These are phyloP conservation scores for Liasis olivaceus DNA, from an alignment of 2,797 vertebrate genomes.

Conservation along the genomic window DNA sequence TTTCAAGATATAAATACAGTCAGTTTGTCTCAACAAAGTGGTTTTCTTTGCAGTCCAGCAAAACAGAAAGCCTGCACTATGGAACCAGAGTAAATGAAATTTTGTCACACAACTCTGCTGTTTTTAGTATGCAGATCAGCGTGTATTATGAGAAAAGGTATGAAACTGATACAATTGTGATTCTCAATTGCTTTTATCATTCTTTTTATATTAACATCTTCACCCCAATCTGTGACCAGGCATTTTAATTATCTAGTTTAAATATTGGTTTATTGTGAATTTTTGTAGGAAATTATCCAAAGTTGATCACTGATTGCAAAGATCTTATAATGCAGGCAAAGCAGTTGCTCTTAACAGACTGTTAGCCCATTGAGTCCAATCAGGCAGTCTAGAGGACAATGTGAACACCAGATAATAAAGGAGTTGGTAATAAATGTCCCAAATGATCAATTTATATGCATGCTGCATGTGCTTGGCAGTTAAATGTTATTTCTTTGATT, in stretches of 20 bases:
- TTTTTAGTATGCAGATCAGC: background rate
- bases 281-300: background rate
- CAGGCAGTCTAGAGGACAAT: background rate
- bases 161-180: background rate
- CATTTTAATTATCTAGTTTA: background rate
- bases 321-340: constrained; percentile 10
- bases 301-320: constrained; percentile 8
- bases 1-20: constrained; percentile 49
- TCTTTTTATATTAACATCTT: background rate
- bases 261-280: background rate
- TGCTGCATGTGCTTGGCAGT: background rate
- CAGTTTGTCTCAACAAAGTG: constrained; percentile 14
- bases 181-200: background rate
- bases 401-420: constrained; percentile 6
- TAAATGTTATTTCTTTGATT: background rate
- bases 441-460: background rate
- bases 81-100: background rate
- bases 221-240: background rate
- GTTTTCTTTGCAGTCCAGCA: constrained; percentile 4
- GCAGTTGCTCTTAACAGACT: constrained; percentile 6
- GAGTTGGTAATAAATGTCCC: background rate
- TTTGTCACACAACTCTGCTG: background rate
- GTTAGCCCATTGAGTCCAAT: constrained; percentile 6
- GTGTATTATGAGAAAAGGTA: background rate
- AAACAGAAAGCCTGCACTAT: background rate